A percentile compares a stretch with the other conserved stretches of the same genome.
phyloP scores from a whole-genome alignment of 2,888 invertebrate species.

The Ypsolopha sequella region DNA sequence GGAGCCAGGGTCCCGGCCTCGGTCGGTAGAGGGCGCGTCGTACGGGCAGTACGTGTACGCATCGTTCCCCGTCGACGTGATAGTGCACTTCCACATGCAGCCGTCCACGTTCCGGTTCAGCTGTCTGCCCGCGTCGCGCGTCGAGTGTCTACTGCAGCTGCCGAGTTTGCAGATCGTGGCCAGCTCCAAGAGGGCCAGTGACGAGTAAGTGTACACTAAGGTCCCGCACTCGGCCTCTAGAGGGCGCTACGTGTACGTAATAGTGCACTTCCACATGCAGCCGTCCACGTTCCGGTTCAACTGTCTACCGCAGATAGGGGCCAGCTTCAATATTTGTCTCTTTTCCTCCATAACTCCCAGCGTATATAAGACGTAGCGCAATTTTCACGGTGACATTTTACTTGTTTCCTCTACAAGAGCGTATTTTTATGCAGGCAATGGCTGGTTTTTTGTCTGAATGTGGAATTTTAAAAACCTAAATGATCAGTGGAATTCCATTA shows the following conservation, averaged over 20 bases:
- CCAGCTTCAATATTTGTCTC: constrained; percentile 84
- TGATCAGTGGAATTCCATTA: too few relatives aligned
- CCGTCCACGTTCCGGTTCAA: too few relatives aligned
- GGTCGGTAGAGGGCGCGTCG: constrained; percentile 61
- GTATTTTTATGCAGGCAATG: too few relatives aligned
- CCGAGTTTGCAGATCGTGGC: constrained; percentile 98
- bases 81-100: constrained; percentile 98
- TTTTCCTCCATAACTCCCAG: too few relatives aligned
- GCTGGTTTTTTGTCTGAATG: too few relatives aligned
- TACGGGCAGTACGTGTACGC: constrained; percentile 88
- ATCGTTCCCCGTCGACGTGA: constrained; percentile 98
- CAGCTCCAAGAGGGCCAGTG: constrained; percentile 90
- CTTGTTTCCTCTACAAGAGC: too few relatives aligned
- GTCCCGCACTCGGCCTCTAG: too few relatives aligned
- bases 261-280: too few relatives aligned
- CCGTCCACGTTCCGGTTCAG: constrained; percentile 97
- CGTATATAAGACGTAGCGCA: too few relatives aligned
- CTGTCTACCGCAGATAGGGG: constrained; percentile 96
- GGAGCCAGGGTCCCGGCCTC: constrained; percentile 18
- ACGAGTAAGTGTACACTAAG: constrained; percentile 25
- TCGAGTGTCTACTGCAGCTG: constrained; percentile 95
- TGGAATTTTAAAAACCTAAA: too few relatives aligned
- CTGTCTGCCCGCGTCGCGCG: constrained; percentile 94
- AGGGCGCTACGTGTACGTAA: too few relatives aligned
- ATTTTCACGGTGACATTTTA: too few relatives aligned